Base-by-base conservation (phyloP, 2,113 vertebrate species). In the Rhodinocichla rosea region DNA sequence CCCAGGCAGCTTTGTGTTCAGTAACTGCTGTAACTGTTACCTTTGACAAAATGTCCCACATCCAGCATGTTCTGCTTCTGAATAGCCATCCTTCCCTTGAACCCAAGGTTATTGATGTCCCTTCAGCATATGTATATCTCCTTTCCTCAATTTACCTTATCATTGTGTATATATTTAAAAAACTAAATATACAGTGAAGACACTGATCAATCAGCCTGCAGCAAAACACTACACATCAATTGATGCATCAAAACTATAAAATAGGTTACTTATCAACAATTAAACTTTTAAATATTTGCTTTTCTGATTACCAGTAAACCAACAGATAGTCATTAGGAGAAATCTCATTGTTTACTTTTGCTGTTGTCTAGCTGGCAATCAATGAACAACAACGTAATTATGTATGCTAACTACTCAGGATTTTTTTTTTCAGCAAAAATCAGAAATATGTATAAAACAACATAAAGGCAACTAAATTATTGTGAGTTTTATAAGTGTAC, bases 141-240 rank as follows among this genome's bases (percentile, higher is more conserved):
- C 27, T 47, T 81, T 73, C 40, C 67, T 64, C 33, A 47, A 22
- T 65, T 82, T 62, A 56, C 32, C n/a, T 83, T 8, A 28, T 30
- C 82, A 60, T 56, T 53, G 5, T 74, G 3, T 7, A 6, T 1
- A 1, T 53, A 45, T 91, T 70, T 44, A 19, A 82, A 67, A 92
- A 67, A 2, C 15, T 28, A 44, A 83, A 68, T 3, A 3, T 22
- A 23, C 12, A 35, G 10, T 3, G 42, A 89, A 87, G 23, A 35
- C 62, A 95, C 52, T 85, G 83, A 96, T 90, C 94, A 90, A 73
- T 77, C 71, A 94, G 81, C 87, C 80, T 44, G 86, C 75, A 53
- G 83, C 74, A 96, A 91, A 91, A 83, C 82, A 80, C 73, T 60
- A 40, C 52, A 79, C 56, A 37, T 47, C 55, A 94, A 80, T 7